Evolutionary conservation across 2,113 vertebrate species (phyloP).

Genomic region (Sylvia atricapilla): DNA sequence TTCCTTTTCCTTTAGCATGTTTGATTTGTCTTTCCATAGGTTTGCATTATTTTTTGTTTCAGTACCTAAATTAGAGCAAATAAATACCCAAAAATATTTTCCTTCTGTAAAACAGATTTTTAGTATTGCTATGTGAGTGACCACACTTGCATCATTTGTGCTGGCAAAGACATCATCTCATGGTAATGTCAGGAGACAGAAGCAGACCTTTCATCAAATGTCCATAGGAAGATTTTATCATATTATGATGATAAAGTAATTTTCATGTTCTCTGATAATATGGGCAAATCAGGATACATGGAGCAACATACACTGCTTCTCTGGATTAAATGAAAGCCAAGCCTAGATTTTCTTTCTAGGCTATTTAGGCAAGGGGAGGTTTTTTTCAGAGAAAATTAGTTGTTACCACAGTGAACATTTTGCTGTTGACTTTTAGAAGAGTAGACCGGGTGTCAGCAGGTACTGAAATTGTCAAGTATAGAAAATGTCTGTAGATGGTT

Average conservation of each 20-base stretch:
- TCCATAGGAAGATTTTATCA: background rate
- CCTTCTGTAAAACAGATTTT: background rate
- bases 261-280: background rate
- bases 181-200: background rate
- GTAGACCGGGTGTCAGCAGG: background rate
- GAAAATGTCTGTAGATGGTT: background rate
- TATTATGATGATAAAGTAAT: background rate
- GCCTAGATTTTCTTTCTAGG: background rate
- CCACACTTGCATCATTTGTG: background rate
- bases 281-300: background rate
- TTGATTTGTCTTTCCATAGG: background rate
- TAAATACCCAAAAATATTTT: background rate
- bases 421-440: background rate
- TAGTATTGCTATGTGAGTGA: background rate
- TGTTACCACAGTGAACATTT: background rate
- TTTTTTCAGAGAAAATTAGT: background rate
- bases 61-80: background rate
- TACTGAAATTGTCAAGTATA: background rate
- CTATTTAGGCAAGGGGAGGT: background rate
- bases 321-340: background rate
- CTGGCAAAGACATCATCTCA: background rate
- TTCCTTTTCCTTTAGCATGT: background rate
- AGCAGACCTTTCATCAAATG: background rate
- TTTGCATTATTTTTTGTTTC: background rate
- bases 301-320: background rate